These are phyloP conservation scores for Spongia lamella DNA, from an alignment of 37 sponge, comb jelly and placozoan species.

Conservation along the genomic window DNA sequence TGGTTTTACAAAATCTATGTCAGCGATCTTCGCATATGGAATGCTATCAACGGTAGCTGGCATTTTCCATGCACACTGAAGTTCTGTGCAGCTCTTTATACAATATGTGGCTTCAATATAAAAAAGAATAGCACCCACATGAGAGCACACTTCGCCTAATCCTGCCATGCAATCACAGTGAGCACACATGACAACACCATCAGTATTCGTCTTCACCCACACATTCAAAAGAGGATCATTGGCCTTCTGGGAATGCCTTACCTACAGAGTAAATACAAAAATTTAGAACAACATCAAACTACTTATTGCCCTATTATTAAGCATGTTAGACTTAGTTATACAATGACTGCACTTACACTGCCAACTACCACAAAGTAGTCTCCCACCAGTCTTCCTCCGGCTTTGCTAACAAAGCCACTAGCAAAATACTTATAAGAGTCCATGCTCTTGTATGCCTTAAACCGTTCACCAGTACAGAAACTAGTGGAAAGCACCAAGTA, in stretches of 20 bases:
- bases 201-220: conserved; percentile 6
- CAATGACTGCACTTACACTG: too few species aligned
- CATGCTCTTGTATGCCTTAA: too few species aligned
- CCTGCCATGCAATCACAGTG: conserved; percentile 87
- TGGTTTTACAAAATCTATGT: conserved; percentile 47
- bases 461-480: too few species aligned
- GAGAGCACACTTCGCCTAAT: conserved; percentile 52
- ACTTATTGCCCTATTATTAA: too few species aligned
- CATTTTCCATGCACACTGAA: conserved; percentile 55
- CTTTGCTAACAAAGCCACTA: too few species aligned
- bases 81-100: conserved; percentile 49
- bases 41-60: conserved; percentile 39
- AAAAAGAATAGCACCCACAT: conserved; percentile 63
- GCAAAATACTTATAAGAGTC: too few species aligned
- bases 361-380: too few species aligned
- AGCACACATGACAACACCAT: conserved; percentile 39
- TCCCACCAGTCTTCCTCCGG: too few species aligned
- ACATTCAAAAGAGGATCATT: conserved; percentile 51
- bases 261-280: conserved; percentile 2
- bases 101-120: conserved; percentile 46
- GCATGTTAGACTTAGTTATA: too few species aligned
- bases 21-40: conserved; percentile 33
- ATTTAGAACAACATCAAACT: too few species aligned
- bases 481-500: too few species aligned
- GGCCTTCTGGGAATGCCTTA: conserved; percentile 38